phyloP scores from a whole-genome alignment of 2,113 vertebrate genomes.

The Ophthalmolycus amberensis region DNA sequence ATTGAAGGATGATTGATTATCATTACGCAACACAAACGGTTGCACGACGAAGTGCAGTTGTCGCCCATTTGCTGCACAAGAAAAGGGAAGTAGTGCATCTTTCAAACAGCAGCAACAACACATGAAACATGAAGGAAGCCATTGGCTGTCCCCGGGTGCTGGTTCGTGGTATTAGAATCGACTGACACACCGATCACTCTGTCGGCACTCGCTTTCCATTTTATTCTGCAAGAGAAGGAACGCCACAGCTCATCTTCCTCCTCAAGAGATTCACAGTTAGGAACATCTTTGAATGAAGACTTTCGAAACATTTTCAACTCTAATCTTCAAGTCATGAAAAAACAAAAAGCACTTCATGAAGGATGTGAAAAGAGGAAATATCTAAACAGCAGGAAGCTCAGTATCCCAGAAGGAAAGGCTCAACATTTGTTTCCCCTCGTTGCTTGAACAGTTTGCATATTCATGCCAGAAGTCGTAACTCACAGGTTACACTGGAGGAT shows the following conservation, averaged over 20 bases:
- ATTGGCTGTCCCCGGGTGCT: no score
- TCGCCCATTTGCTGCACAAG: no score
- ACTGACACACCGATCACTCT: neutral
- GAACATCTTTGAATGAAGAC: neutral
- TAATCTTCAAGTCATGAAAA: no score
- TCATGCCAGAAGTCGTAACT: constrained; percentile 6
- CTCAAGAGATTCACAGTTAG: neutral
- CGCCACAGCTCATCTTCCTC: neutral
- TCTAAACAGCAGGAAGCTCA: neutral
- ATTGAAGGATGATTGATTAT: no score
- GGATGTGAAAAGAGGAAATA: neutral
- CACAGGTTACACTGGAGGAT: constrained; percentile 17
- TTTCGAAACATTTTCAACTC: neutral
- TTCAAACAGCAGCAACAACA: no score
- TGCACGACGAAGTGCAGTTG: no score
- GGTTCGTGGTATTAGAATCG: neutral
- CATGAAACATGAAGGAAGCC: no score
- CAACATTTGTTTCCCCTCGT: neutral
- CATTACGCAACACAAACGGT: no score
- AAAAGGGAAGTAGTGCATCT: no score
- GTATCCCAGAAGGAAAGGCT: neutral
- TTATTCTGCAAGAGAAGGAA: neutral
- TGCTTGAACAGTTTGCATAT: neutral
- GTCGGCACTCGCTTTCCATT: neutral
- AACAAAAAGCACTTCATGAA: no score